phyloP scores from a whole-genome alignment of 2,113 vertebrate genomes.

The Podarcis cretensis region DNA sequence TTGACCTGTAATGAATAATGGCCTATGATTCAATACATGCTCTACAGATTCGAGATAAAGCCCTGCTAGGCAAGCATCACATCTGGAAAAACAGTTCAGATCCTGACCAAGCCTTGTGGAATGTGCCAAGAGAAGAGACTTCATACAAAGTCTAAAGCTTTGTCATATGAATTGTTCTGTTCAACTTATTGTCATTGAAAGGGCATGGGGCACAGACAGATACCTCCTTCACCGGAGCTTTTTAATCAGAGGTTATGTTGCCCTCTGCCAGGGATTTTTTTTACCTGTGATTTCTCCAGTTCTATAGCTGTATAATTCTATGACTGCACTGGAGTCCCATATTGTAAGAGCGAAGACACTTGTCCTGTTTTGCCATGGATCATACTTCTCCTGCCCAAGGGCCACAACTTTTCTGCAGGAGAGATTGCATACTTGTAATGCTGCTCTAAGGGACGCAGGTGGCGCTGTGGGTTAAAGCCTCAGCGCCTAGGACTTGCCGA shows the following conservation, averaged over 20 bases:
- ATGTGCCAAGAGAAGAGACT: not conserved
- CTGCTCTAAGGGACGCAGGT: too few relatives aligned
- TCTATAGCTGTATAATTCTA: not conserved
- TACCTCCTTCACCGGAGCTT: too few relatives aligned
- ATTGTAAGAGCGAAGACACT: not conserved
- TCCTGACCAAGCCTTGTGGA: not conserved
- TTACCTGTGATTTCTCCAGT: too few relatives aligned
- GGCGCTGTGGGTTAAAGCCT: too few relatives aligned
- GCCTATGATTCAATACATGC: too few relatives aligned
- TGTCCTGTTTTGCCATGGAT: not conserved
- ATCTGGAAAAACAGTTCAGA: not conserved
- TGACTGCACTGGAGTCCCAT: not conserved
- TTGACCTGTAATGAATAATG: too few relatives aligned
- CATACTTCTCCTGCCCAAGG: not conserved
- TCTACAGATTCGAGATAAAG: not conserved
- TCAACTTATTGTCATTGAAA: not conserved
- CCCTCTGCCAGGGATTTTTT: too few relatives aligned
- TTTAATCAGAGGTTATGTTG: too few relatives aligned
- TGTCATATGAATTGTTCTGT: not conserved
- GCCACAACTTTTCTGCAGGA: too few relatives aligned
- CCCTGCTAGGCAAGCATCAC: not conserved
- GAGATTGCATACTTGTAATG: not conserved
- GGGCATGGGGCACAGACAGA: too few relatives aligned
- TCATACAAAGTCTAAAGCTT: not conserved
- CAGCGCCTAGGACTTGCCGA: too few relatives aligned